Evolutionary conservation across 2,888 invertebrate species (phyloP).

Genomic region (Isoperla grammatica): DNA sequence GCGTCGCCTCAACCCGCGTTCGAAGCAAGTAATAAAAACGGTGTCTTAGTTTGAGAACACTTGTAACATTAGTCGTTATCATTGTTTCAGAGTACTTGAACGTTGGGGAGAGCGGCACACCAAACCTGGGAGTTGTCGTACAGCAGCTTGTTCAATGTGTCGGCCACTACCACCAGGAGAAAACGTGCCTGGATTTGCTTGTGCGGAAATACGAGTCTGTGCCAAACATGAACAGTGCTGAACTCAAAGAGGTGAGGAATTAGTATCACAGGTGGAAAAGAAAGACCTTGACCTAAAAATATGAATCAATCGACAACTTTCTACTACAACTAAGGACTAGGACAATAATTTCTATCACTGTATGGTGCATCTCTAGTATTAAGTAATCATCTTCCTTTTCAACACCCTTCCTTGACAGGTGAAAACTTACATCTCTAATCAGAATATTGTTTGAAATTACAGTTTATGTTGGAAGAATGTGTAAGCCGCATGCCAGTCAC

Average conservation of each 20-base stretch:
- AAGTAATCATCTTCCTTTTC: too few species aligned
- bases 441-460: too few species aligned
- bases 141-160: constrained; percentile 53
- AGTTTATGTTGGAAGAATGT: constrained; percentile 33
- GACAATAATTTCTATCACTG: constrained; percentile 5
- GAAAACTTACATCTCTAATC: too few species aligned
- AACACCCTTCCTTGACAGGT: too few species aligned
- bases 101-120: constrained; percentile 33
- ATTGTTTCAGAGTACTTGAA: constrained; percentile 19
- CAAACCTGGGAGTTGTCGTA: constrained; percentile 50
- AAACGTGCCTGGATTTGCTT: constrained; percentile 47
- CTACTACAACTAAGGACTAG: too few species aligned
- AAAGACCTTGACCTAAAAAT: too few species aligned
- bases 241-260: constrained; percentile 38
- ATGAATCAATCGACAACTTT: too few species aligned
- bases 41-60: too few species aligned
- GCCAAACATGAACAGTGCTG: constrained; percentile 39
- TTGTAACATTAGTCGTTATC: too few species aligned
- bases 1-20: too few species aligned
- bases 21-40: too few species aligned
- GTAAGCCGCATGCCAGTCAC: constrained; percentile 24
- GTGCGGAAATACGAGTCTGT: constrained; percentile 47
- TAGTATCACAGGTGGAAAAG: too few species aligned
- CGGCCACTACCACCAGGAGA: constrained; percentile 50
- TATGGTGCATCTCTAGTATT: constrained; percentile 18